Conservation (phyloP, 2,113 vertebrate species). For the Ceyx cyanopectus region DNA sequence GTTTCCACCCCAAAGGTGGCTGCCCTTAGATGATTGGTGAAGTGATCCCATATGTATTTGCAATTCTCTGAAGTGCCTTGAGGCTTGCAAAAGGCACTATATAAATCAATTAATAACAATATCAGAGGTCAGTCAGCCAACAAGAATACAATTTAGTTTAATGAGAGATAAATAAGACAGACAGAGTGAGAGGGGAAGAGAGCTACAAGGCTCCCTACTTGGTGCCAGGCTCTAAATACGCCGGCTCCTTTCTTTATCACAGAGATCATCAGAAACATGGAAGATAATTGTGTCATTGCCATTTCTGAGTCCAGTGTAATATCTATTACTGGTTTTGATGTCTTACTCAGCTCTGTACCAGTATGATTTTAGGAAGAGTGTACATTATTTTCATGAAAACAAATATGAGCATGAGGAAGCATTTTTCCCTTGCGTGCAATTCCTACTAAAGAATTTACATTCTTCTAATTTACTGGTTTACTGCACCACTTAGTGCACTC, state of each 20-base stretch:
- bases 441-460: conserved; percentile 87
- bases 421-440: conserved; percentile 84
- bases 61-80: conserved; percentile 47
- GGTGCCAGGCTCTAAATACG: not conserved
- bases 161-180: conserved; percentile 77
- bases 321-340: conserved; percentile 77
- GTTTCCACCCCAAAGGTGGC: not conserved
- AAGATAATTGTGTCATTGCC: conserved; percentile 48
- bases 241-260: conserved; percentile 33
- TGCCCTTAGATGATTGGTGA: not conserved
- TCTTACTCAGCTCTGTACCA: conserved; percentile 78
- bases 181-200: conserved; percentile 51
- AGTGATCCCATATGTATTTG: conserved; percentile 51
- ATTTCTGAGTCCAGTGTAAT: conserved; percentile 69
- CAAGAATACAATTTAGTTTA: conserved; percentile 77
- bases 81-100: conserved; percentile 67
- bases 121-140: conserved; percentile 75
- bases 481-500: conserved; percentile 85
- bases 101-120: conserved; percentile 76
- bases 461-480: conserved; percentile 91
- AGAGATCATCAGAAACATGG: conserved; percentile 37
- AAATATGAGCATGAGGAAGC: conserved; percentile 84
- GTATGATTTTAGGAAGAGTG: conserved; percentile 78
- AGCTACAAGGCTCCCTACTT: not conserved
- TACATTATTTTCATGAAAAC: conserved; percentile 89